Evolutionary conservation across 2,888 invertebrate genomes (phyloP), one percentile per base, ranked within the genome.

Genomic region (Drosophila conformis): DNA sequence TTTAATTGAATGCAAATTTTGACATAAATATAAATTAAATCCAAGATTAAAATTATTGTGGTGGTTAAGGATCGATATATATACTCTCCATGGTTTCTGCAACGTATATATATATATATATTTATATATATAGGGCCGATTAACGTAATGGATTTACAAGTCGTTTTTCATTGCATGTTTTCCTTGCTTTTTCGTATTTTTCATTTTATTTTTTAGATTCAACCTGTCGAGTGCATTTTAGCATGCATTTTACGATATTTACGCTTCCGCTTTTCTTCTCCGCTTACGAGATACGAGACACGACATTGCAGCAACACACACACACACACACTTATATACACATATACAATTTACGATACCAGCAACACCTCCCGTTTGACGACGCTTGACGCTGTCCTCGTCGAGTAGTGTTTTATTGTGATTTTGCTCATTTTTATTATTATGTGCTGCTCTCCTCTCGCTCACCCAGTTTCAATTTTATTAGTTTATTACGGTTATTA

Each of bases 401-500:
- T 69, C 75, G n/a, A 79, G 86, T 78, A 78, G 77, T 78, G 78
- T 82, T 78, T 84, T 80, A 81, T 83, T 80, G 74, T 77, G 60
- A 70, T 83, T 82, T 80, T 67, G 74, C 68, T 72, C 57, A 36
- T 69, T 79, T 74, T 76, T 83, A 73, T 80, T 80, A 54, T 80
- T 76, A 73, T 75, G 70, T 66, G 64, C 75, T 66, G 60, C 57
- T 57, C 42, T 29, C 31, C 64, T 51, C 64, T 27, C 52, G 38
- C 49, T 11, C 36, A 83, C 80, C 76, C 86, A 83, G 81, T 83
- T 91, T 91, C 77, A 80, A 86, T 83, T 86, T 91, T 90, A 90
- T 89, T 90, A 85, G 83, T 91, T 91, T 89, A 92, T 91, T 87
- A 87, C 91, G 91, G 87, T 90, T 91, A 90, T 91, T 90, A 90